Conservation (phyloP, 1,140 invertebrate genomes). For the Zaprionus ghesquierei region DNA sequence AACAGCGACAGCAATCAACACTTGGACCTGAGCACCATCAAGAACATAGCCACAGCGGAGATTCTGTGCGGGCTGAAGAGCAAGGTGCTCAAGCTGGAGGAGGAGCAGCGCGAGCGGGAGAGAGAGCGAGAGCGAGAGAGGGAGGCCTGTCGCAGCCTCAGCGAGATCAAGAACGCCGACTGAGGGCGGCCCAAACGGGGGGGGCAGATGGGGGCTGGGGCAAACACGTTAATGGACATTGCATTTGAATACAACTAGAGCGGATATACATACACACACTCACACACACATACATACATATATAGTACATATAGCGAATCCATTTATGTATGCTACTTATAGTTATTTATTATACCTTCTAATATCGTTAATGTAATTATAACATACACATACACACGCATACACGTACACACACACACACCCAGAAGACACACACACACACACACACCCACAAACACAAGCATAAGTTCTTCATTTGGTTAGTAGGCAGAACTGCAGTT, state of each 20-base stretch:
- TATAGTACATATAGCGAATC: constrained; percentile 40
- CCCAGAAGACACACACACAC: neutral
- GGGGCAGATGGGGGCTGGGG: constrained; percentile 22
- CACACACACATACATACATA: constrained; percentile 20
- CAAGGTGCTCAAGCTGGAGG: constrained; percentile 78
- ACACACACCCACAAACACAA: neutral
- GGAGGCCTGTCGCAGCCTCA: constrained; percentile 66
- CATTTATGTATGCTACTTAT: constrained; percentile 67
- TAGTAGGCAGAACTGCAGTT: constrained; percentile 43
- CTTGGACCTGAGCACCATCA: constrained; percentile 75
- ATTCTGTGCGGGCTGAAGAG: constrained; percentile 77
- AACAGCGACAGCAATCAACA: constrained; percentile 61
- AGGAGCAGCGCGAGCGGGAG: constrained; percentile 66
- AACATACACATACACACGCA: constrained; percentile 23
- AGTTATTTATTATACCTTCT: constrained; percentile 78
- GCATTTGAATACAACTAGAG: neutral
- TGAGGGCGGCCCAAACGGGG: constrained; percentile 40
- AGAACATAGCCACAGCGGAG: constrained; percentile 78
- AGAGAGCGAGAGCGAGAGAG: constrained; percentile 40
- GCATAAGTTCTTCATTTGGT: constrained; percentile 44
- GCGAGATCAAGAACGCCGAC: constrained; percentile 77
- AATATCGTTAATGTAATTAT: constrained; percentile 78
- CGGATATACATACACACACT: neutral
- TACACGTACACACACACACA: neutral
- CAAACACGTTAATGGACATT: constrained; percentile 11